These are phyloP conservation scores for Scolopax bukidnonensis DNA, from an alignment of 2,797 vertebrate genomes.

Conservation along the genomic window DNA sequence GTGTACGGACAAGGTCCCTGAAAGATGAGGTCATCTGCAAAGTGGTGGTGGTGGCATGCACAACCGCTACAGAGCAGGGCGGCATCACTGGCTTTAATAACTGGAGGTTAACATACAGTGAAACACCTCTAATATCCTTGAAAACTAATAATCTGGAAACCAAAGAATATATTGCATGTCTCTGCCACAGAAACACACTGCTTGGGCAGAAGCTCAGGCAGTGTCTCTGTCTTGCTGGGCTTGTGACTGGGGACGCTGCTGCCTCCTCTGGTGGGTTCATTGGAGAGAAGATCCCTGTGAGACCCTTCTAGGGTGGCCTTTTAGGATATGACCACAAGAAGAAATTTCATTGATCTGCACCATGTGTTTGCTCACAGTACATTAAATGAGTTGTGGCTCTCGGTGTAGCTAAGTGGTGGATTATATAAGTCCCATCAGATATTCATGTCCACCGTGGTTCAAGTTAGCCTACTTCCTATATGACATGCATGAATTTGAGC, in stretches of 20 bases:
- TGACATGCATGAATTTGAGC: background rate
- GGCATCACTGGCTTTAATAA: background rate
- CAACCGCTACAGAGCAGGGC: background rate
- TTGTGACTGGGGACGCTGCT: rapidly evolving
- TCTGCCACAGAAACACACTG: background rate
- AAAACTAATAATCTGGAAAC: background rate
- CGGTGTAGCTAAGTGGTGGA: background rate
- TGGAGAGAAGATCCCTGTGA: background rate
- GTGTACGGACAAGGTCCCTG: background rate
- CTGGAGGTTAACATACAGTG: background rate
- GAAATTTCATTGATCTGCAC: background rate
- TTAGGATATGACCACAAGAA: background rate
- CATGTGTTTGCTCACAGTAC: background rate
- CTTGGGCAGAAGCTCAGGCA: rapidly evolving
- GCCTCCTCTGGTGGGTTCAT: background rate
- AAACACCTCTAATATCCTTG: background rate
- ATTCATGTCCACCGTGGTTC: background rate
- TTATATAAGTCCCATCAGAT: background rate
- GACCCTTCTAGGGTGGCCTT: background rate
- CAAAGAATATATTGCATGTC: background rate
- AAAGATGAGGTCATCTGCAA: background rate
- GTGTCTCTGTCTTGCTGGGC: background rate
- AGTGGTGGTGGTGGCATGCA: background rate
- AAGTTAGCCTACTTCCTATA: background rate
- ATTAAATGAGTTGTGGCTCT: background rate